Conservation (phyloP, 2,888 invertebrate species). For the Drosophila meridionalis region DNA sequence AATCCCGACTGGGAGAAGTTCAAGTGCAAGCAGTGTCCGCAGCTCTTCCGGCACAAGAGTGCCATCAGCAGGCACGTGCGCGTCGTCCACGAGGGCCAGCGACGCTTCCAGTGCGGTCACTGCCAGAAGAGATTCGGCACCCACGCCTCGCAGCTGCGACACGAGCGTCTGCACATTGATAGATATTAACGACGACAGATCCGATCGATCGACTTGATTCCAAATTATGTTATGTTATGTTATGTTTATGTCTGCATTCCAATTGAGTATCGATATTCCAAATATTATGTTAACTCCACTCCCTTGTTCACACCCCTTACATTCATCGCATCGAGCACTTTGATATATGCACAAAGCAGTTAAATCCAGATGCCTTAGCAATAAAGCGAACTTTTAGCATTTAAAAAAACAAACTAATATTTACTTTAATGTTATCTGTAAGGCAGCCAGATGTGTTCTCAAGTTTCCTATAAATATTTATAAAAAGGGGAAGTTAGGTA, state of each 20-base stretch:
- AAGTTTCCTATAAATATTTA: too few relatives aligned
- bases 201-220: not conserved
- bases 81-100: constrained; percentile 82
- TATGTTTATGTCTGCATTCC: constrained; percentile 2
- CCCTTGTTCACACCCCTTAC: not conserved
- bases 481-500: too few relatives aligned
- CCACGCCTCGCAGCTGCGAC: constrained; percentile 77
- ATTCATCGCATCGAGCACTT: constrained; percentile 4
- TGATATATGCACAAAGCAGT: not conserved
- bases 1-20: constrained; percentile 81
- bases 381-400: not conserved
- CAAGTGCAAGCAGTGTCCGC: constrained; percentile 80
- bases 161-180: constrained; percentile 72
- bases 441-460: not conserved
- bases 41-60: constrained; percentile 82
- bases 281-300: not conserved
- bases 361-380: not conserved
- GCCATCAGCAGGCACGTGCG: constrained; percentile 79
- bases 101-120: constrained; percentile 74
- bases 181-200: constrained; percentile 17
- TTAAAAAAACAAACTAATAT: not conserved
- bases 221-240: not conserved
- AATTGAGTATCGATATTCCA: constrained; percentile 1
- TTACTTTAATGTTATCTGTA: not conserved
- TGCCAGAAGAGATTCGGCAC: constrained; percentile 81